phyloP scores from a whole-genome alignment of 2,797 vertebrate species.

The Coendou prehensilis region DNA sequence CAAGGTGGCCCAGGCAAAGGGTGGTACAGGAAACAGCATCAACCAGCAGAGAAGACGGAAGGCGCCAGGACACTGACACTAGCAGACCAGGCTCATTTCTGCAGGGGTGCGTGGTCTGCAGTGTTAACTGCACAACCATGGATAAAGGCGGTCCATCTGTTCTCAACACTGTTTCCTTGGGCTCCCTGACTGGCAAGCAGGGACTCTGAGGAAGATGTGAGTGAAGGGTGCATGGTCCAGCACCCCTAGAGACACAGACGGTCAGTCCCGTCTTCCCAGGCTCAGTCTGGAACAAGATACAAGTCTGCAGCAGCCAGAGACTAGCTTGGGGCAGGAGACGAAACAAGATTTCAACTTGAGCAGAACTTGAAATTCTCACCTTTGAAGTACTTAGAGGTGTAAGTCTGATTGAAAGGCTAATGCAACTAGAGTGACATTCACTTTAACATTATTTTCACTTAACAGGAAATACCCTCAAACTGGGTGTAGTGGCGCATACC shows the following conservation, averaged over 20 bases:
- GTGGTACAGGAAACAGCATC: not conserved
- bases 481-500: not conserved
- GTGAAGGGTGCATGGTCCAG: no score
- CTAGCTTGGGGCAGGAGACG: not conserved
- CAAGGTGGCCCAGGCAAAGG: not conserved
- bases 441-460: not conserved
- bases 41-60: not conserved
- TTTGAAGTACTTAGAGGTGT: not conserved
- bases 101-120: not conserved
- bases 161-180: not conserved
- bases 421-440: not conserved
- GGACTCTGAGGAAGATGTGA: accelerated
- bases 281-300: not conserved
- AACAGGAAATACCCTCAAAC: not conserved
- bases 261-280: not conserved
- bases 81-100: not conserved
- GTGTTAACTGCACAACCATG: not conserved
- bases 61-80: not conserved
- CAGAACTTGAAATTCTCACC: not conserved
- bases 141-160: not conserved
- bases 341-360: not conserved
- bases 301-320: not conserved
- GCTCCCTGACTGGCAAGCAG: not conserved
- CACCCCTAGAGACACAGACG: accelerated
- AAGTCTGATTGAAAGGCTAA: not conserved